phyloP scores from a whole-genome alignment of 2,888 invertebrate species.

The Zaprionus obscuricornis region DNA sequence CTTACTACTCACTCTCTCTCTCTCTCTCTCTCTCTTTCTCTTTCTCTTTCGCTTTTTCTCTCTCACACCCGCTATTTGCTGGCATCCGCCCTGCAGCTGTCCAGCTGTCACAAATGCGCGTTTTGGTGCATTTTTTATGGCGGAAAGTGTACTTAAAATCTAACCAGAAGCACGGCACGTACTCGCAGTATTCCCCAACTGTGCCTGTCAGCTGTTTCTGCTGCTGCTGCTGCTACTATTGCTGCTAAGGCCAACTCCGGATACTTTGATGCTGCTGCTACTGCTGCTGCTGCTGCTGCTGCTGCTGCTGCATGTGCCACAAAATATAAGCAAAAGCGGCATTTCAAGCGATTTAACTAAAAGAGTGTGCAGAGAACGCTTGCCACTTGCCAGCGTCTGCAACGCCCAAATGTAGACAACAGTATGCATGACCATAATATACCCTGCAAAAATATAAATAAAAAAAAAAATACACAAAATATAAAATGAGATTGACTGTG shows the following conservation, averaged over 20 bases:
- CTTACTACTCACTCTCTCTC: no score
- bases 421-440: neutral
- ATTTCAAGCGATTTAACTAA: constrained; percentile 54
- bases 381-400: neutral
- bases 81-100: constrained; percentile 18
- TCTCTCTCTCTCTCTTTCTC: no score
- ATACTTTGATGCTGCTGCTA: neutral
- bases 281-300: constrained; percentile 5
- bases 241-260: no score
- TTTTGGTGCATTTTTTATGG: constrained; percentile 53
- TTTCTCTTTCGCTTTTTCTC: no score
- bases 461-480: no score
- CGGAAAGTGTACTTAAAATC: constrained; percentile 56
- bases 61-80: no score
- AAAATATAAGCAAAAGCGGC: constrained; percentile 36
- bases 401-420: neutral
- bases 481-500: no score
- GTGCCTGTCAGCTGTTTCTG: constrained; percentile 51
- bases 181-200: constrained; percentile 58
- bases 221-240: constrained; percentile 1
- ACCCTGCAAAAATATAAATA: neutral
- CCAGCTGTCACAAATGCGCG: constrained; percentile 59
- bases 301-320: constrained; percentile 23
- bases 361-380: constrained; percentile 44
- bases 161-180: constrained; percentile 52